Evolutionary conservation across 2,113 vertebrate species (phyloP).

Genomic region (Anseranas semipalmata): DNA sequence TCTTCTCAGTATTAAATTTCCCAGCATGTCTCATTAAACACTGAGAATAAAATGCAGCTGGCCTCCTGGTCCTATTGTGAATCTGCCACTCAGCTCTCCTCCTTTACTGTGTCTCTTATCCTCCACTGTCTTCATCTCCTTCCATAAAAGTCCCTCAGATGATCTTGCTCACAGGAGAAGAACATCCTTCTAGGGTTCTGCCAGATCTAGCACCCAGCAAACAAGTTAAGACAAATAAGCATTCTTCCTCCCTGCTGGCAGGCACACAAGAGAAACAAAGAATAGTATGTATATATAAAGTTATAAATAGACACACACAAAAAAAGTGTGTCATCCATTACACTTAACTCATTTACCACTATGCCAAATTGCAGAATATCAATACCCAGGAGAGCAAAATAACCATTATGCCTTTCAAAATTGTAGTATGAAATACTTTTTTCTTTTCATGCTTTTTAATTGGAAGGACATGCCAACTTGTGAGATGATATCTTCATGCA

Average conservation of each 20-base stretch:
- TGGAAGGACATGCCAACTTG: background rate
- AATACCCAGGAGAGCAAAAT: background rate
- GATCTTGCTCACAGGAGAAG: background rate
- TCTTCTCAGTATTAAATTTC: background rate
- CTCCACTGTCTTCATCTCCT: background rate
- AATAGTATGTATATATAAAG: background rate
- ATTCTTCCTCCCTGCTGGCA: background rate
- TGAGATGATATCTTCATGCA: rapidly evolving
- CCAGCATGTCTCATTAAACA: too few species aligned
- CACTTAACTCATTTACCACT: background rate
- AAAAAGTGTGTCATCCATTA: background rate
- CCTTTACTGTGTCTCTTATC: background rate
- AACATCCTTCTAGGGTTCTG: background rate
- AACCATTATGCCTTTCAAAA: background rate
- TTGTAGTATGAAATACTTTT: background rate
- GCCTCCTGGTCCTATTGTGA: background rate
- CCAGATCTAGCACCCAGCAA: background rate
- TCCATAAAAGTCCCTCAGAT: background rate
- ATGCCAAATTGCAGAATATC: background rate
- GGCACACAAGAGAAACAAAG: background rate
- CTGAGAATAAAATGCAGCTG: background rate
- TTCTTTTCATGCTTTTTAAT: background rate
- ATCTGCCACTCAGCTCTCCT: background rate
- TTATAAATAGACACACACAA: background rate
- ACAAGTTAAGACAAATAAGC: background rate